phyloP scores from a whole-genome alignment of 1,140 invertebrate genomes.

The Arion vulgaris region DNA sequence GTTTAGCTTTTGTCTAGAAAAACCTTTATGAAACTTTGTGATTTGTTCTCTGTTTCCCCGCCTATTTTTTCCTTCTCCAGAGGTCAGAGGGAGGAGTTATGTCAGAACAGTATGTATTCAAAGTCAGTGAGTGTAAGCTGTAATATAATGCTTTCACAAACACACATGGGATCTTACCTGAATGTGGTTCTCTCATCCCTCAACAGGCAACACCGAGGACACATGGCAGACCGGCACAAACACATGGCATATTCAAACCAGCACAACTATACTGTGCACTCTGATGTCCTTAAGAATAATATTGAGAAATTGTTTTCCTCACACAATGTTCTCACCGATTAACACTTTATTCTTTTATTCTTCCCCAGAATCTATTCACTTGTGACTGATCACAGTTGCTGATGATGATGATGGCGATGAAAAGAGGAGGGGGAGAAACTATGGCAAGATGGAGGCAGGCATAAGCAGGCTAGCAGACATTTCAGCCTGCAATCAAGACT shows the following conservation, averaged over 20 bases:
- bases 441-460: neutral
- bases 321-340: neutral
- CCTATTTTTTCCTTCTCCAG: neutral
- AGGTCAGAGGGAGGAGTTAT: neutral
- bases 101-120: neutral
- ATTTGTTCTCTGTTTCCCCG: too few species aligned
- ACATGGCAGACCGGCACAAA: too few species aligned
- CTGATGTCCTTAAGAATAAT: too few species aligned
- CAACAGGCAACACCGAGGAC: too few species aligned
- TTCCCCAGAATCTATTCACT: neutral
- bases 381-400: too few species aligned
- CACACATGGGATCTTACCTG: neutral
- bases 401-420: neutral
- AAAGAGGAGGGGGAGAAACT: neutral
- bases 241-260: neutral
- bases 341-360: neutral
- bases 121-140: neutral
- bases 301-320: too few species aligned
- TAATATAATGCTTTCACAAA: neutral
- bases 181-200: neutral
- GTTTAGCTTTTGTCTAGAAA: too few species aligned
- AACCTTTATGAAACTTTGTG: too few species aligned
- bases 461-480: slow-evolving; percentile 3
- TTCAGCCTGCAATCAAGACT: neutral
- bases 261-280: too few species aligned